These are phyloP conservation scores for Limnephilus marmoratus DNA, from an alignment of 2,888 invertebrate species.

Conservation along the genomic window DNA sequence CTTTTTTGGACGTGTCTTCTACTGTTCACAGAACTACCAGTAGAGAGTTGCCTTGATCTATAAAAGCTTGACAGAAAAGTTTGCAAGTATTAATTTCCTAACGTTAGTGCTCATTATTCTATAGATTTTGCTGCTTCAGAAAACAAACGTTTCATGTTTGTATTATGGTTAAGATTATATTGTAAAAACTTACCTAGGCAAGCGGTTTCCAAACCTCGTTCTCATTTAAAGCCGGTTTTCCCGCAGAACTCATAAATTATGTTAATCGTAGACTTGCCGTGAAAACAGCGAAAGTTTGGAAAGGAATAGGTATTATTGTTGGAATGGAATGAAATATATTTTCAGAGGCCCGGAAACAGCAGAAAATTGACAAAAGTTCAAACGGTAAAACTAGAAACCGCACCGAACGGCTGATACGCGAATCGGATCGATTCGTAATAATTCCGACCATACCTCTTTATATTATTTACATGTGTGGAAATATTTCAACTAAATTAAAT, in stretches of 20 bases:
- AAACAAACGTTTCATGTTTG: background rate
- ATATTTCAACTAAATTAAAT: background rate
- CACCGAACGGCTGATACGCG: background rate
- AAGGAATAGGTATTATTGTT: background rate
- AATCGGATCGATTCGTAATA: background rate
- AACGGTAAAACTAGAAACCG: background rate
- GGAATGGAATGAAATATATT: background rate
- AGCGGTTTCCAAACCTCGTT: background rate
- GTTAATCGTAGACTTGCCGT: background rate
- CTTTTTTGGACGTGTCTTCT: too few species aligned
- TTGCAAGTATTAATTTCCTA: background rate
- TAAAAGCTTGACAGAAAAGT: too few species aligned
- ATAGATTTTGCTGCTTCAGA: background rate
- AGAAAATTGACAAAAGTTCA: background rate
- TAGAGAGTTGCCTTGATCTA: too few species aligned
- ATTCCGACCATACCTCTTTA: background rate
- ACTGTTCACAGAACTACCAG: too few species aligned
- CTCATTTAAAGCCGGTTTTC: background rate
- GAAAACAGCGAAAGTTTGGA: background rate
- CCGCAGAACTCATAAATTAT: background rate
- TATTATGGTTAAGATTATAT: too few species aligned
- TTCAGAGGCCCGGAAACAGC: background rate
- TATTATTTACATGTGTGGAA: background rate
- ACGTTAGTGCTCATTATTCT: background rate
- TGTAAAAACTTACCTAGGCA: background rate